Conservation (phyloP, 1,140 invertebrate species). For the Armadillidium nasatum region DNA sequence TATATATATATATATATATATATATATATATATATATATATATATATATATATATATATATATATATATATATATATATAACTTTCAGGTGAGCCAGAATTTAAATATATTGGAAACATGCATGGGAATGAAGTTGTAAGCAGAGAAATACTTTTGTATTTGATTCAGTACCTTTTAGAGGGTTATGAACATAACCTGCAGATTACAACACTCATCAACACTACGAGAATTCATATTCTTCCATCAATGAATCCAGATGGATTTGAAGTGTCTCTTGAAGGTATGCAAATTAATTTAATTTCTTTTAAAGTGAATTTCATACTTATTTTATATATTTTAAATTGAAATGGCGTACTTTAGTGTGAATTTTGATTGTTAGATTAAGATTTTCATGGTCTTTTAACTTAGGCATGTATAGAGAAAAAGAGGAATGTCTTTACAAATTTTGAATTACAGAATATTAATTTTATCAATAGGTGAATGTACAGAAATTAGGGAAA, state of each 20-base stretch:
- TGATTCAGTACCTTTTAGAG: conserved; percentile 83
- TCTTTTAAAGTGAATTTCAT: neutral
- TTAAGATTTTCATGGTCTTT: too few species aligned
- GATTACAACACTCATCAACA: conserved; percentile 71
- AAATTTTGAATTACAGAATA: too few species aligned
- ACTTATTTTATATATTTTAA: neutral
- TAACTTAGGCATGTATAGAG: too few species aligned
- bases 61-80: conserved; percentile 13
- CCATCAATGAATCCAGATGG: conserved; percentile 98
- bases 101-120: conserved; percentile 94
- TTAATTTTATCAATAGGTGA: too few species aligned
- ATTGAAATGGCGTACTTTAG: too few species aligned
- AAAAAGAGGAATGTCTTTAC: too few species aligned
- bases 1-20: conserved; percentile 19
- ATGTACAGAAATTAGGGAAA: too few species aligned
- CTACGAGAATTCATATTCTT: conserved; percentile 82
- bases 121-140: conserved; percentile 96
- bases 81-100: conserved; percentile 68
- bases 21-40: conserved; percentile 25
- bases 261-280: conserved; percentile 62
- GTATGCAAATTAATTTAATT: conserved; percentile 13
- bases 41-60: conserved; percentile 29
- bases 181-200: conserved; percentile 68
- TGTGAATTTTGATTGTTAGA: too few species aligned
- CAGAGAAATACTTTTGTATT: conserved; percentile 71